Conservation (phyloP, 2,888 invertebrate species). For the Cephus rjabovi region DNA sequence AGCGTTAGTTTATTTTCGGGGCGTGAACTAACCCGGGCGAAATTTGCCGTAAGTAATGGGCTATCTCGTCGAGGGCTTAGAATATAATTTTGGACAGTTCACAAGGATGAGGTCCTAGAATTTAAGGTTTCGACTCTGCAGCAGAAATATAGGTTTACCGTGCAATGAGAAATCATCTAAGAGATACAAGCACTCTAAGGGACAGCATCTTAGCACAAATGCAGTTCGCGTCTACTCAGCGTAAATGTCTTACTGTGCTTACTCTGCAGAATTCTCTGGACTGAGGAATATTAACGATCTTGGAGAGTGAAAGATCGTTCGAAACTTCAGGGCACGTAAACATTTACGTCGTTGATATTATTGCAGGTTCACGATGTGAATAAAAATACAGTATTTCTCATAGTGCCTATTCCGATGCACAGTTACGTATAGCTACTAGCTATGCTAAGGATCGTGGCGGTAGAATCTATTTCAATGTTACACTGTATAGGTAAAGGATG, state of each 20-base stretch:
- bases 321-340: not conserved
- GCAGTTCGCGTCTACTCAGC: not conserved
- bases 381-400: not conserved
- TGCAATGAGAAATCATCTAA: not conserved
- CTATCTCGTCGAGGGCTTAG: not conserved
- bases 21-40: not conserved
- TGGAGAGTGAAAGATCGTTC: not conserved
- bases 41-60: not conserved
- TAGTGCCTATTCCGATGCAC: not conserved
- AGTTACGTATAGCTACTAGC: not conserved
- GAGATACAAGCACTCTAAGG: not conserved
- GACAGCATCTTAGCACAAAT: not conserved
- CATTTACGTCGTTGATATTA: not conserved
- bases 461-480: not conserved
- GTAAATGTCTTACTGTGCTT: too few species aligned
- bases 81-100: not conserved
- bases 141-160: not conserved
- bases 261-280: not conserved
- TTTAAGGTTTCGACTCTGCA: not conserved
- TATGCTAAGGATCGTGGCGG: not conserved
- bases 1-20: not conserved
- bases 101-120: too few species aligned
- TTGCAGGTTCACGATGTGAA: not conserved
- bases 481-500: not conserved
- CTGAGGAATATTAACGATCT: not conserved